These are phyloP conservation scores for Neodontobutis hainanensis DNA, from an alignment of 2,113 vertebrate genomes.

Conservation along the genomic window DNA sequence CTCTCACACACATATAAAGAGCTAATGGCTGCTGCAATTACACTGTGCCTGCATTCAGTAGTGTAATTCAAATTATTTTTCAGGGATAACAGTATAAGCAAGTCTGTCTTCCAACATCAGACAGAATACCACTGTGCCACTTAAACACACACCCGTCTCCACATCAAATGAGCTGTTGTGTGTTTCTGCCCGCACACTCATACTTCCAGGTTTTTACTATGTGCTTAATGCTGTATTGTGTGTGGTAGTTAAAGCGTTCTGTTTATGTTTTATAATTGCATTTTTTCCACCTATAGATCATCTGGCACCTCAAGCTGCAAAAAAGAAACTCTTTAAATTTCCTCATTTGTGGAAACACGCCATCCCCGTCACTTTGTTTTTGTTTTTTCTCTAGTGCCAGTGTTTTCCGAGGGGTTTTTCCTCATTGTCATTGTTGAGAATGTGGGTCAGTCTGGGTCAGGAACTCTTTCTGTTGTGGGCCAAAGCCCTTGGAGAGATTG, in stretches of 20 bases:
- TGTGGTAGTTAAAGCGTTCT: constrained; percentile 19
- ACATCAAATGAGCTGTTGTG: not conserved
- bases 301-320: constrained; percentile 1
- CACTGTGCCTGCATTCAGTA: constrained; percentile 45
- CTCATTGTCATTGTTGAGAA: constrained; percentile 30
- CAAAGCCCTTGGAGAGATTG: constrained; percentile 42
- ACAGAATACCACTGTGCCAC: constrained; percentile 28
- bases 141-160: constrained; percentile 17
- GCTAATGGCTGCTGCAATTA: constrained; percentile 58
- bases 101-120: constrained; percentile 35
- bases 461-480: constrained; percentile 40
- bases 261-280: constrained; percentile 18
- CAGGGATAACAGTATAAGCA: constrained; percentile 35
- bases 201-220: not conserved
- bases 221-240: constrained; percentile 7
- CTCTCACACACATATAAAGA: constrained; percentile 18
- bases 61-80: constrained; percentile 55
- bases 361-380: constrained; percentile 8
- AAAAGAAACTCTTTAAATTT: constrained; percentile 23
- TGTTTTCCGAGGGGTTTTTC: constrained; percentile 60
- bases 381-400: constrained; percentile 29
- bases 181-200: too few species aligned
- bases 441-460: constrained; percentile 45
- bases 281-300: constrained; percentile 9
- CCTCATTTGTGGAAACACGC: not conserved